Conservation (phyloP, 2,113 vertebrate genomes). For the Glaucidium brasilianum region DNA sequence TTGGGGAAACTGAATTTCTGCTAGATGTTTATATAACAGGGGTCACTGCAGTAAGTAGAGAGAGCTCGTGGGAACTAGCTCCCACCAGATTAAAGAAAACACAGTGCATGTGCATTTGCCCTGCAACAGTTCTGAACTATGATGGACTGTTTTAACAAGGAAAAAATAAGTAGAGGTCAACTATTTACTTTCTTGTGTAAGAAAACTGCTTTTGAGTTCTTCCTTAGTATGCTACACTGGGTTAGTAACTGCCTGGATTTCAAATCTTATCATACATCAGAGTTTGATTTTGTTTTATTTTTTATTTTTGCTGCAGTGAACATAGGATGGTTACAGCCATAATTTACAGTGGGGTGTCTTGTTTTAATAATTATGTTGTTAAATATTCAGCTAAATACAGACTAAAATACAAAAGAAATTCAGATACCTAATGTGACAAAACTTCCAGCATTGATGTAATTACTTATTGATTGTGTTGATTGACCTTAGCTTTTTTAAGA, state of each 20-base stretch:
- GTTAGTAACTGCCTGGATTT: not conserved
- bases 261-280: not conserved
- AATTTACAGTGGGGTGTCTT: rapidly evolving
- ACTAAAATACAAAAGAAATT: not conserved
- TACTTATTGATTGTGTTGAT: not conserved
- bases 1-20: slow-evolving; percentile 37
- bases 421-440: not conserved
- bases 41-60: slow-evolving; percentile 62
- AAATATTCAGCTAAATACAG: not conserved
- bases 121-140: slow-evolving; percentile 55
- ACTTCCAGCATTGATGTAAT: not conserved
- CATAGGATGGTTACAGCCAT: not conserved
- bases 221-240: not conserved
- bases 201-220: not conserved
- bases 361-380: not conserved
- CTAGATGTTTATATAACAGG: slow-evolving; percentile 59
- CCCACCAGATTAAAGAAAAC: slow-evolving; percentile 70
- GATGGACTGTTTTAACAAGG: slow-evolving; percentile 44
- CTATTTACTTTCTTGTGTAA: slow-evolving; percentile 17
- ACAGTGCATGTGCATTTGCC: slow-evolving; percentile 53
- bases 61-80: slow-evolving; percentile 75
- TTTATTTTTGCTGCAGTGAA: not conserved
- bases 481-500: not conserved
- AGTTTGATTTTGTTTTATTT: not conserved
- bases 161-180: slow-evolving; percentile 34